A percentile compares a stretch with the other conserved stretches of the same genome.
Conservation (phyloP, 2,888 invertebrate genomes). For the Philhelius pedissequus region DNA sequence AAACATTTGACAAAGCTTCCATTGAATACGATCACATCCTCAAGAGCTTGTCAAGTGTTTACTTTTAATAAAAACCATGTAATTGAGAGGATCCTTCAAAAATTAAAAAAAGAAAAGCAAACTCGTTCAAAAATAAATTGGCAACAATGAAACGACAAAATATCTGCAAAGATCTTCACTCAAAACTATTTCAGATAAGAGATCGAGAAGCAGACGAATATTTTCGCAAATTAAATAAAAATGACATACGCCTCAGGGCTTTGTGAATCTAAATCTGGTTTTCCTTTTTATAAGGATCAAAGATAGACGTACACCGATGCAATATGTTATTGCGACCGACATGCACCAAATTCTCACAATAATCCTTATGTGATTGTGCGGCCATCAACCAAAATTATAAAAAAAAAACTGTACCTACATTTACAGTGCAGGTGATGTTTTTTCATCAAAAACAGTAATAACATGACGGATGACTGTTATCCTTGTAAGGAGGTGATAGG, state of each 20-base stretch:
- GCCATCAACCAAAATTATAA: not conserved
- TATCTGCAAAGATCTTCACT: not conserved
- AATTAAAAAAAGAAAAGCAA: conserved; percentile 1
- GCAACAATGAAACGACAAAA: conserved; percentile 14
- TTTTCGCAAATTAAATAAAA: conserved; percentile 5
- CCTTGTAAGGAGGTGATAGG: conserved; percentile 26
- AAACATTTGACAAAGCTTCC: not conserved
- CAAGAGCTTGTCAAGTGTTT: conserved; percentile 48
- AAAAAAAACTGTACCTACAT: not conserved
- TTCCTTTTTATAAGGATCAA: not conserved
- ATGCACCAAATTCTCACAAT: conserved; percentile 41
- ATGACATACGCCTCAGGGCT: conserved; percentile 14
- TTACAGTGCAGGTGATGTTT: conserved; percentile 27
- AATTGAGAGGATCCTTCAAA: conserved; percentile 50
- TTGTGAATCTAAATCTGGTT: conserved; percentile 38
- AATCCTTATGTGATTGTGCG: conserved; percentile 24
- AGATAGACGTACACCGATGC: no score
- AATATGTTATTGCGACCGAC: not conserved
- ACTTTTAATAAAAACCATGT: conserved; percentile 32
- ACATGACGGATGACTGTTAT: conserved; percentile 62
- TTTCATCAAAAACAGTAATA: conserved; percentile 38
- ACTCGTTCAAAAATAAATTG: conserved; percentile 35
- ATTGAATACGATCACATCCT: not conserved
- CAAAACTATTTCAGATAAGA: not conserved
- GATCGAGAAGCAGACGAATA: not conserved